Evolutionary conservation across 2,113 vertebrate species (phyloP), one percentile per base, ranked within the genome.

Genomic region (Notarius quadriscutis): DNA sequence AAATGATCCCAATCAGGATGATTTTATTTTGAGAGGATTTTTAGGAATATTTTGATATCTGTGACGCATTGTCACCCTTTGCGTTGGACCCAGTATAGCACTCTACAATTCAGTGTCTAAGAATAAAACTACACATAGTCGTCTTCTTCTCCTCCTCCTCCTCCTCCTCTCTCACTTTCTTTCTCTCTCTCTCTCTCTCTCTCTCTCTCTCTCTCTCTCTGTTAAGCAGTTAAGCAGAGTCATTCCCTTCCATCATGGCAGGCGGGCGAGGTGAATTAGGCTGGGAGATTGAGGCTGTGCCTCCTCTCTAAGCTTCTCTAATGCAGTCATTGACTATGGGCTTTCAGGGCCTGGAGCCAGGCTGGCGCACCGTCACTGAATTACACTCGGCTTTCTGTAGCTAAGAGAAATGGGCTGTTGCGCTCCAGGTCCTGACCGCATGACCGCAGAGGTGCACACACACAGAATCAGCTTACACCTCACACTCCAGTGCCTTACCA

Each of bases 281-380:
- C 91, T 92, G 91, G 86, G 90, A 95, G 94, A 96, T 95, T 93
- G 95, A 95, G 94, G 91, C 89, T 83, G 86, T 69, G 85, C 67
- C 60, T 83, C 77, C 77, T 50, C 84, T 87, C 88, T 91, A 91
- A 88, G 90, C 86, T 81, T n/a, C 88, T 88, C 30, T 92, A 84
- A 92, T 86, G 92, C 89, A 87, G 90, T 89, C 92, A 87, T 86
- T 87, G 91, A 90, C 90, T 87, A 83, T 85, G 92, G 92, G 92
- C 92, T 91, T 83, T 86, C 87, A 50, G 67, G 91, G 81, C 81
- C 91, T 83, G 90, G 92, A 89, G 90, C 93, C 92, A 84, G 41
- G 86, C 91, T 92, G 92, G 92, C 79, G 90, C 90, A 83, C 92
- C 91, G 87, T 81, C 91, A 93, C 92, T 91, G 91, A 92, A 93